Evolutionary conservation across 2,113 vertebrate genomes (phyloP).

Genomic region (Ailurus styani): DNA sequence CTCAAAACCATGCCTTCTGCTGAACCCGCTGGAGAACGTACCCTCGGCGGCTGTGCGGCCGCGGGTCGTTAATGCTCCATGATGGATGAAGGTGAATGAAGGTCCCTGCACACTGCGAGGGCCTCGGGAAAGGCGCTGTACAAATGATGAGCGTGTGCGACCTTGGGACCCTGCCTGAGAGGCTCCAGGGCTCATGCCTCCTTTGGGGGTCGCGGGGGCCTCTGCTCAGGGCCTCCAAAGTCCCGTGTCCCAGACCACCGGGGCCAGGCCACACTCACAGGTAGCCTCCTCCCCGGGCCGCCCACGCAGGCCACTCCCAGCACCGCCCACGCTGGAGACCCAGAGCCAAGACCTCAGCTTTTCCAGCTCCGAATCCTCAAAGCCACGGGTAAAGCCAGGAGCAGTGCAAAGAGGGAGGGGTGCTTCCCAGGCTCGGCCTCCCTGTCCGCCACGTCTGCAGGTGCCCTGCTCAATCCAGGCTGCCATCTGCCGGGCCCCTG

Average conservation of each 20-base stretch:
- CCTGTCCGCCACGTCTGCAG: background rate
- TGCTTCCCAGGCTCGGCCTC: background rate
- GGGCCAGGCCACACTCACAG: too few relatives aligned
- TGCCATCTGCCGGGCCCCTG: background rate
- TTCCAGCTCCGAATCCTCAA: background rate
- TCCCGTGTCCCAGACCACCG: background rate
- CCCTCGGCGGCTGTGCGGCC: accelerated
- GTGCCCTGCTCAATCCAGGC: accelerated
- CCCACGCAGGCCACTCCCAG: background rate
- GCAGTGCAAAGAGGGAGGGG: accelerated
- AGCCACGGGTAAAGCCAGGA: background rate
- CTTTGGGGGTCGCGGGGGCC: background rate
- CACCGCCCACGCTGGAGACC: accelerated
- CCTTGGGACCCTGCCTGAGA: accelerated
- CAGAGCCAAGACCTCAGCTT: background rate
- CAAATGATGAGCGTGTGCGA: accelerated
- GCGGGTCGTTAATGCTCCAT: accelerated
- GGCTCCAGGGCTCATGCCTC: too few relatives aligned
- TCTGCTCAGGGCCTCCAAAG: accelerated
- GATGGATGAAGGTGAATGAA: background rate
- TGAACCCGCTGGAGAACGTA: background rate
- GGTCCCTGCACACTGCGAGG: background rate
- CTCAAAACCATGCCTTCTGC: background rate
- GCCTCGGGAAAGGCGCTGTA: accelerated
- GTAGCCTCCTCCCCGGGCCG: background rate